Base-by-base conservation (phyloP, 2,888 invertebrate species). In the Drosophila longiperda region DNA sequence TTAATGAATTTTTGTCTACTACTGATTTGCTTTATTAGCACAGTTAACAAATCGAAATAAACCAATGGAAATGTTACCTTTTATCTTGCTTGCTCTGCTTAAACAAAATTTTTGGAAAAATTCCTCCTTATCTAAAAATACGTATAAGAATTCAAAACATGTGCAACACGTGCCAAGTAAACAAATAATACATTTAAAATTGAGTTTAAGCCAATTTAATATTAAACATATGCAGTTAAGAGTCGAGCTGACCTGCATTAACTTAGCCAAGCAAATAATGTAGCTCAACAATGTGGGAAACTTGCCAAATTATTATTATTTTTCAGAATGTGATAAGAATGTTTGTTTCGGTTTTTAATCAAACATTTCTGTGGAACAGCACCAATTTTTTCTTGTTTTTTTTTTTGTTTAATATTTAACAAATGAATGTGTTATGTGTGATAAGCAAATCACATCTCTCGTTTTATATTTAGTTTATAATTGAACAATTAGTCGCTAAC, bases 401-500 rank as follows among this genome's bases (percentile, higher is more conserved):
- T n/a, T n/a, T n/a, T 23, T 45, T 20, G 11, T 12, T 12, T 1
- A 12, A 3, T 3, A 20, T 20, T n/a, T 6, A 2, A 20, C 42
- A 42, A 15, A 26, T 2, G 9, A 50, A 57, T 61, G 49, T 55
- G 29, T 32, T 49, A 29, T 33, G 40, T 32, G 29, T 45, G 50
- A 45, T 66, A 71, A 32, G n/a, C 23, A 32, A 49, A 42, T 38
- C 62, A 40, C 62, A 38, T 38, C 17, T 38, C 34, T 45, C 45
- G 2, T 9, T 17, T 17, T 53, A 48, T 42, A 29, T 29, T 29
- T 29, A 29, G 29, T 29, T 29, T 29, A 6, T 29, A 29, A 26
- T 26, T 26, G 26, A 5, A 26, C 64, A 48, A 70, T 26, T 23
- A 57, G 26, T 55, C 65, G 72, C 57, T n/a, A 80, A 76, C 72